These are phyloP conservation scores for Drepanosiphum platanoidis DNA, from an alignment of 2,888 invertebrate genomes.

Conservation along the genomic window DNA sequence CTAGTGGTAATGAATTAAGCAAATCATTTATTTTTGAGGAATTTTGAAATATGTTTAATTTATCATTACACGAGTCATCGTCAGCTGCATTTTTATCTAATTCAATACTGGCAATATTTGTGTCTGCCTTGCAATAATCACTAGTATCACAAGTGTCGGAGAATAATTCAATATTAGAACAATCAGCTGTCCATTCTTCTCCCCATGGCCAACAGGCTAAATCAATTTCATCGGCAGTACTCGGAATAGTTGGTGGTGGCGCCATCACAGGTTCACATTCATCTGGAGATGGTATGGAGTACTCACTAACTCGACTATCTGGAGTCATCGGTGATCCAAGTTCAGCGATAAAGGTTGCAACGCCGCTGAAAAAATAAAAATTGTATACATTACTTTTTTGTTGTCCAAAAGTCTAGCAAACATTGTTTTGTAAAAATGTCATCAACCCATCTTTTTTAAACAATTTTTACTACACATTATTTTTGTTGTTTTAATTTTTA, in stretches of 20 bases:
- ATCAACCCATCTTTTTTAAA: too few relatives aligned
- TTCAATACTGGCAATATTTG: slow-evolving; percentile 11
- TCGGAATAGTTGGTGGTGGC: slow-evolving; percentile 31
- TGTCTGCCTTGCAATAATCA: slow-evolving; percentile 36
- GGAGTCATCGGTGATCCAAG: slow-evolving; percentile 51
- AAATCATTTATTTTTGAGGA: slow-evolving; percentile 46
- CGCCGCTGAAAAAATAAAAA: slow-evolving; percentile 49
- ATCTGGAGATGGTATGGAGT: slow-evolving; percentile 50
- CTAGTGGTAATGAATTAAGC: slow-evolving; percentile 44
- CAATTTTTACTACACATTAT: too few relatives aligned
- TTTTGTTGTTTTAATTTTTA: too few relatives aligned
- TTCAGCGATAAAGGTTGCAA: slow-evolving; percentile 46
- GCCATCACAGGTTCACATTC: slow-evolving; percentile 38
- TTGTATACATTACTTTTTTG: not conserved
- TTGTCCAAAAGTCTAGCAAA: not conserved
- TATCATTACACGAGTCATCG: slow-evolving; percentile 8
- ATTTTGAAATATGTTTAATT: slow-evolving; percentile 49
- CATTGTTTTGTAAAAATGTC: too few relatives aligned
- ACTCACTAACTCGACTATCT: slow-evolving; percentile 45
- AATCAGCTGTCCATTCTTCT: slow-evolving; percentile 43
- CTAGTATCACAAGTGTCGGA: slow-evolving; percentile 39
- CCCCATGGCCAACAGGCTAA: slow-evolving; percentile 53
- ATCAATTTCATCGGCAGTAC: slow-evolving; percentile 53
- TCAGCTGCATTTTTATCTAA: slow-evolving; percentile 29
- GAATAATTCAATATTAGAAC: slow-evolving; percentile 52